These are phyloP conservation scores for Ramphastos sulfuratus DNA, from an alignment of 2,113 vertebrate species.

Conservation along the genomic window DNA sequence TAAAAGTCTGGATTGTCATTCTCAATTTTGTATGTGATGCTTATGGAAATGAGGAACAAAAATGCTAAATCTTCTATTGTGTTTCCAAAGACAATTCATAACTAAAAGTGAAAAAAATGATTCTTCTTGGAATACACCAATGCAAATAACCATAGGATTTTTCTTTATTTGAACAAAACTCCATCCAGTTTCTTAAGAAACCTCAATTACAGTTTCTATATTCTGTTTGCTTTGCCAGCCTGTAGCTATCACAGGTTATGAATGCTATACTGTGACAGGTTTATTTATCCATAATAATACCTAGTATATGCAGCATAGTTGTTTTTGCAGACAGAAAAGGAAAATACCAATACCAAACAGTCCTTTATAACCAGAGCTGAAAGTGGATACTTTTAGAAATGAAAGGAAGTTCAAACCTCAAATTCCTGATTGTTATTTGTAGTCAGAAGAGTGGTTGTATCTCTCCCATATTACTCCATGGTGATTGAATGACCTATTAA, in stretches of 20 bases:
- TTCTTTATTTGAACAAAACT: neutral
- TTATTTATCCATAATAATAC: neutral
- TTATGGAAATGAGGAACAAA: constrained; percentile 41
- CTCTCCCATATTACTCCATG: neutral
- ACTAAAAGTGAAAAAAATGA: neutral
- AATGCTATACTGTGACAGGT: neutral
- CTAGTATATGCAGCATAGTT: neutral
- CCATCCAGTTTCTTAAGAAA: neutral
- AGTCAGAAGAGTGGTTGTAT: neutral
- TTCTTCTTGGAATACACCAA: neutral
- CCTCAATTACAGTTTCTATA: neutral
- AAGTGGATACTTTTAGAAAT: neutral
- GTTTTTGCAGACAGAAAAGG: neutral
- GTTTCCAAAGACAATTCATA: constrained; percentile 16
- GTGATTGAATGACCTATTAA: neutral
- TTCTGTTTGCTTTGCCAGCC: constrained; percentile 27
- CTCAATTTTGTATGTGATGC: constrained; percentile 16
- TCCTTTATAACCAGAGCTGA: neutral
- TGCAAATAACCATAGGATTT: neutral
- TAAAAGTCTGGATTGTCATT: constrained; percentile 17
- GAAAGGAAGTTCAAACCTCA: neutral
- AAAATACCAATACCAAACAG: neutral
- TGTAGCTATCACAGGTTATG: neutral
- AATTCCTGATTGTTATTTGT: neutral
- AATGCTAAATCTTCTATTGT: neutral